Percentiles rank a stretch among this genome's conserved stretches.
These are phyloP conservation scores for Nothocercus julius DNA, from an alignment of 2,113 vertebrate species.

Conservation along the genomic window DNA sequence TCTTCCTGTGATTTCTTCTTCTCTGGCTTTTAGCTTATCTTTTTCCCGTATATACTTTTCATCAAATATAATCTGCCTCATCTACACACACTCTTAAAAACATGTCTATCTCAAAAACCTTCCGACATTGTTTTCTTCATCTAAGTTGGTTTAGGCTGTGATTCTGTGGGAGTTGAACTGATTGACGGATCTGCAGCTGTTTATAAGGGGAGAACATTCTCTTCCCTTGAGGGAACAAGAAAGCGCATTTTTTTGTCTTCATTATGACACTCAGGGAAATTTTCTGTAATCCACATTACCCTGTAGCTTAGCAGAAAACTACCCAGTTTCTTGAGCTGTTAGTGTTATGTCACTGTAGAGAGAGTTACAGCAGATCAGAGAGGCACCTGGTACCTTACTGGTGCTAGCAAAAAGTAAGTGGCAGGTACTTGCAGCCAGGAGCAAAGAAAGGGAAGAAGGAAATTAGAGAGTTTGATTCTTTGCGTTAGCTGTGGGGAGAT, in stretches of 20 bases:
- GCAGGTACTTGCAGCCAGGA: background rate
- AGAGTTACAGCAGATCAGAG: background rate
- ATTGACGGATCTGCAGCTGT: background rate
- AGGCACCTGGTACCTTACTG: background rate
- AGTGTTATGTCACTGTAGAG: background rate
- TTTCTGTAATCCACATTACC: background rate
- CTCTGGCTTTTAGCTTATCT: too few species aligned
- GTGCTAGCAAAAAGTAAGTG: background rate
- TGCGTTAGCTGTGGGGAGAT: background rate
- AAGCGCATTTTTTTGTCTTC: background rate
- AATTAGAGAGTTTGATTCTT: background rate
- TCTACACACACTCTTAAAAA: background rate
- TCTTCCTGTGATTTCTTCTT: background rate
- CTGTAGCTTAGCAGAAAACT: background rate
- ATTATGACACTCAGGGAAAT: background rate
- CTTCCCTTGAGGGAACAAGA: background rate
- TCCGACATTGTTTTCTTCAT: background rate
- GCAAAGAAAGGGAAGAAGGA: background rate
- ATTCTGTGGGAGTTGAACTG: background rate
- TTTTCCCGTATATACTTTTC: background rate
- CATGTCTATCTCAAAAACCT: background rate
- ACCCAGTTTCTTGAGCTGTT: background rate
- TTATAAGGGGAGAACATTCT: background rate
- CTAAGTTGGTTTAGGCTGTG: background rate
- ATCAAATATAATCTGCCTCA: background rate